Conservation (phyloP, 37 sponge, comb jelly and placozoan genomes). For the Agelas oroides region DNA sequence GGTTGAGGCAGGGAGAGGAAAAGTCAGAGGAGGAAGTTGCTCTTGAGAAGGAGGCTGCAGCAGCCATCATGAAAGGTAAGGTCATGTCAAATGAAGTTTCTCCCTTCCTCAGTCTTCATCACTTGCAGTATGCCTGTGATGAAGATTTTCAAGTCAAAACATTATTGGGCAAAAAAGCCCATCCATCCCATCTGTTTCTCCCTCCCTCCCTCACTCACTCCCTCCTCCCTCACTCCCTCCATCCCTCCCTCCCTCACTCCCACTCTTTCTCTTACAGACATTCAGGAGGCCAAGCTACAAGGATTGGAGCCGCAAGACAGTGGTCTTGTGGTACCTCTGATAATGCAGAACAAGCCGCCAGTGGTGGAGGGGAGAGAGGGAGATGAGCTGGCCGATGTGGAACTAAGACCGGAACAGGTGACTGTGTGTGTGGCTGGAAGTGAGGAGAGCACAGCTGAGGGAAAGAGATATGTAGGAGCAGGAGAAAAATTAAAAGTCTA, state of each 20-base stretch:
- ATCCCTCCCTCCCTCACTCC: too few relatives aligned
- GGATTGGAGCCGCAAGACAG: neutral
- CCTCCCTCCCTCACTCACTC: too few relatives aligned
- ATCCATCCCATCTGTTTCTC: neutral
- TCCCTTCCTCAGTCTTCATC: too few relatives aligned
- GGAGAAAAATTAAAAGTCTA: too few relatives aligned
- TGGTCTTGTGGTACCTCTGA: conserved; percentile 55
- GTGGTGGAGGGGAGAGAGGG: conserved; percentile 38
- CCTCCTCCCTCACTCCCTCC: too few relatives aligned
- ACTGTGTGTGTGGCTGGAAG: neutral
- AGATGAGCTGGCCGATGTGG: conserved; percentile 63
- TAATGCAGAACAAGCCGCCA: conserved; percentile 75
- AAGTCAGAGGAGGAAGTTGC: conserved; percentile 40
- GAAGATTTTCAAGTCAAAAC: too few relatives aligned
- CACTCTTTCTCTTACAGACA: neutral
- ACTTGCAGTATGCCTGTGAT: too few relatives aligned
- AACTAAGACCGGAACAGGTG: conserved; percentile 78
- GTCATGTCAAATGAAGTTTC: neutral
- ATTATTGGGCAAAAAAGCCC: too few relatives aligned
- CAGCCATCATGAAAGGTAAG: conserved; percentile 74
- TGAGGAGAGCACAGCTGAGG: too few relatives aligned
- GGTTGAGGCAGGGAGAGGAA: neutral
- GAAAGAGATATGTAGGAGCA: neutral
- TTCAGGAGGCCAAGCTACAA: conserved; percentile 1
- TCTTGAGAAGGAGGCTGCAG: conserved; percentile 72